Conservation (phyloP, 2,888 invertebrate species). For the Stegophylla sp. region DNA sequence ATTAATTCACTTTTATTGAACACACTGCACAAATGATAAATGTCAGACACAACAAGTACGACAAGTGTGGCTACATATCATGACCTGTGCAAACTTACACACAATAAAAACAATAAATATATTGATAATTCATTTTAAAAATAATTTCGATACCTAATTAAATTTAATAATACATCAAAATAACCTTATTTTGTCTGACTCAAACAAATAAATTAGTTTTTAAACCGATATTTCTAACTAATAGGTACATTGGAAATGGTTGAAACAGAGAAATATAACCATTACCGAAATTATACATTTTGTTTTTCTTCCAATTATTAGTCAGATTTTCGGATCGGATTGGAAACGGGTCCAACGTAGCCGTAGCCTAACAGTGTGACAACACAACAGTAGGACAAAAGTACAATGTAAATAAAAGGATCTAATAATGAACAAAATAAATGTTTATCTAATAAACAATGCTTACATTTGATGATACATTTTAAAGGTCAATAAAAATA, state of each 20-base stretch:
- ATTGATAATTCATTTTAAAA: not conserved
- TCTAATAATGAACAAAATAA: no score
- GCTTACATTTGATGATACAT: no score
- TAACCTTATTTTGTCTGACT: slow-evolving; percentile 11
- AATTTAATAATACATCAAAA: slow-evolving; percentile 2
- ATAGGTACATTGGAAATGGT: not conserved
- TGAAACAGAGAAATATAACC: not conserved
- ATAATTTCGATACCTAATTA: not conserved
- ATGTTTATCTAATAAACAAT: no score
- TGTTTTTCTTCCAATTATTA: not conserved
- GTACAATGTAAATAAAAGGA: no score
- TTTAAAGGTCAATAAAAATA: no score
- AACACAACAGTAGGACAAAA: no score
- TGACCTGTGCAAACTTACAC: not conserved
- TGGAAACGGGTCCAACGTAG: not conserved
- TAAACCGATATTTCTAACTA: not conserved
- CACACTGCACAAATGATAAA: not conserved
- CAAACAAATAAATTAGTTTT: not conserved
- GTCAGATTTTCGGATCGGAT: not conserved
- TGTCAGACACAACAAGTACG: not conserved
- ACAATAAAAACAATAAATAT: not conserved
- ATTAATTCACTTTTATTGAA: no score
- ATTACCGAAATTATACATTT: slow-evolving; percentile 13
- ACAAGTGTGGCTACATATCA: not conserved
- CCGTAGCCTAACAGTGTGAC: no score